Evolutionary conservation across 53 echinoderm and acorn worm genomes (phyloP).

Genomic region (Patiria pectinifera): DNA sequence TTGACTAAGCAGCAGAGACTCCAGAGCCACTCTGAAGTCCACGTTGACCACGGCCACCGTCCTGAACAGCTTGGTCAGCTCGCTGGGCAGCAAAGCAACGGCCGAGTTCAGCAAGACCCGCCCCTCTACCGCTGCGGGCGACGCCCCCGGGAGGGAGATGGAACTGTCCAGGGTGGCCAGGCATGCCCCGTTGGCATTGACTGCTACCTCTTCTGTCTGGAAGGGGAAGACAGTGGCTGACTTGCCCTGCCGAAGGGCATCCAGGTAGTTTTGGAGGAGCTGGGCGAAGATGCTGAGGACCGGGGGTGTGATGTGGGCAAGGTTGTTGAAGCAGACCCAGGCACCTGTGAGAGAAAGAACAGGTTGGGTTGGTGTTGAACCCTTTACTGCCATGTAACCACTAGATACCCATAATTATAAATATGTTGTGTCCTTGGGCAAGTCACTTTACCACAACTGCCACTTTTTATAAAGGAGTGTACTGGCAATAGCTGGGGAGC

Average conservation of each 20-base stretch:
- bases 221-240: slow-evolving; percentile 75
- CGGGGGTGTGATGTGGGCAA: slow-evolving; percentile 79
- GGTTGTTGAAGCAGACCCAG: slow-evolving; percentile 98
- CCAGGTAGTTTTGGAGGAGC: slow-evolving; percentile 80
- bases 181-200: slow-evolving; percentile 82
- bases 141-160: slow-evolving; percentile 70
- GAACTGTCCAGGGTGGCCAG: slow-evolving; percentile 89
- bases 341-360: slow-evolving; percentile 64
- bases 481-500: too few species aligned
- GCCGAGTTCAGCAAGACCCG: slow-evolving; percentile 82
- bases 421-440: too few species aligned
- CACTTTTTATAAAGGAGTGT: too few species aligned
- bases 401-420: too few species aligned
- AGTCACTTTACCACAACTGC: too few species aligned
- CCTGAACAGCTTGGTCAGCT: slow-evolving; percentile 73
- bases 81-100: slow-evolving; percentile 73
- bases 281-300: slow-evolving; percentile 87
- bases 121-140: slow-evolving; percentile 63
- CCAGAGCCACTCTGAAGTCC: slow-evolving; percentile 81
- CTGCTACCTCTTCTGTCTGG: slow-evolving; percentile 84
- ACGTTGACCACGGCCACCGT: slow-evolving; percentile 76
- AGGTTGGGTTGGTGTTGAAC: too few species aligned
- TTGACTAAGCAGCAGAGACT: slow-evolving; percentile 84
- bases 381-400: too few species aligned
- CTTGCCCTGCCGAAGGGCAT: slow-evolving; percentile 74